These are phyloP conservation scores for Tetragonisca angustula DNA, from an alignment of 2,888 invertebrate genomes.

Conservation along the genomic window DNA sequence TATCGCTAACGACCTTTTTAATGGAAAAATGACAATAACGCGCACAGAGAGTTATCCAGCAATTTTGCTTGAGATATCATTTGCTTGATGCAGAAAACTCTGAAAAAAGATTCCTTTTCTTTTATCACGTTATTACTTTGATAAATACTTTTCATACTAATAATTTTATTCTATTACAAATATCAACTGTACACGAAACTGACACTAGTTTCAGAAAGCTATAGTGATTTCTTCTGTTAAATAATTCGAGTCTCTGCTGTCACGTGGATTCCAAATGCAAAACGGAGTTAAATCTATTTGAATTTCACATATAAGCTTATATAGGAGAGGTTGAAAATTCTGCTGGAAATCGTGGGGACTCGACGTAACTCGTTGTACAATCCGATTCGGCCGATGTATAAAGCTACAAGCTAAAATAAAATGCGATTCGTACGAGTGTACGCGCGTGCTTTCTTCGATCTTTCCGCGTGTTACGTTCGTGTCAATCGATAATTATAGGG, in stretches of 20 bases:
- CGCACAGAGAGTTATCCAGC: background rate
- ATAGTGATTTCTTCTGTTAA: background rate
- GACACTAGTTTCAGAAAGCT: background rate
- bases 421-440: background rate
- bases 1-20: background rate
- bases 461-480: slow-evolving; percentile 4
- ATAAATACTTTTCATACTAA: too few relatives aligned
- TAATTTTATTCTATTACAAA: too few relatives aligned
- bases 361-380: background rate
- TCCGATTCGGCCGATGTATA: background rate
- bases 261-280: background rate
- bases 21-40: background rate
- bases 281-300: background rate
- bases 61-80: background rate
- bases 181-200: background rate
- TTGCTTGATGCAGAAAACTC: background rate
- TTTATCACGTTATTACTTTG: too few relatives aligned
- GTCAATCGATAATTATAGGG: slow-evolving; percentile 35
- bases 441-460: slow-evolving; percentile 9
- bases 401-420: background rate
- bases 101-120: too few relatives aligned
- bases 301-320: background rate
- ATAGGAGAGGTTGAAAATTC: background rate
- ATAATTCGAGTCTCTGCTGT: background rate
- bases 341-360: background rate